A percentile compares a stretch with the other conserved stretches of the same genome.
These are phyloP conservation scores for Silurus meridionalis DNA, from an alignment of 2,113 vertebrate genomes.

Conservation along the genomic window DNA sequence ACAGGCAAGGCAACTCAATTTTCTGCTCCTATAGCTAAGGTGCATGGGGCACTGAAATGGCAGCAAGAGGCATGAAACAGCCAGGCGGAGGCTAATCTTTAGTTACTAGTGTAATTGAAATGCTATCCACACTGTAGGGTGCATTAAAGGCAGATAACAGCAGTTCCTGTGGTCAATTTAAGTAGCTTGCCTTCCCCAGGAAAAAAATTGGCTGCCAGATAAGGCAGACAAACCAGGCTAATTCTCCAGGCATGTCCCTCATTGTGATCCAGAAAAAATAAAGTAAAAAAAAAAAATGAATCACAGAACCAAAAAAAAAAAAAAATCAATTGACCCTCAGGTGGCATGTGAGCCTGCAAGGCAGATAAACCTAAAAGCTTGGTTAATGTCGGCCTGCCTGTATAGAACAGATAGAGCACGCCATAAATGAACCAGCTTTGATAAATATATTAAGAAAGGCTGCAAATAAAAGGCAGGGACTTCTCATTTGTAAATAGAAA, in stretches of 20 bases:
- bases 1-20: constrained; percentile 99
- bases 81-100: constrained; percentile 97
- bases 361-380: constrained; percentile 99
- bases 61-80: constrained; percentile 95
- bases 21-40: constrained; percentile 99
- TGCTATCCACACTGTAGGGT: constrained; percentile 99
- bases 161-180: constrained; percentile 99
- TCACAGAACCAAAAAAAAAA: constrained; percentile 75
- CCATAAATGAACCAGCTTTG: constrained; percentile 99
- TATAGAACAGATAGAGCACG: constrained; percentile 99
- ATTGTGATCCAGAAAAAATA: constrained; percentile 98
- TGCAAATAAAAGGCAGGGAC: constrained; percentile 99
- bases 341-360: constrained; percentile 95
- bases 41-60: constrained; percentile 87
- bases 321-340: constrained; percentile 99
- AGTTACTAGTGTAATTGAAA: constrained; percentile 99
- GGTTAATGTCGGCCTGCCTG: constrained; percentile 99
- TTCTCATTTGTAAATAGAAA: constrained; percentile 99
- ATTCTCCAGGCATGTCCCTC: constrained; percentile 99
- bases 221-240: constrained; percentile 97
- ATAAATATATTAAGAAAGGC: constrained; percentile 99
- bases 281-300: constrained; percentile 82
- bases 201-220: constrained; percentile 90
- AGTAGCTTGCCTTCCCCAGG: constrained; percentile 98
- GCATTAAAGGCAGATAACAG: constrained; percentile 99